A percentile compares a stretch with the other conserved stretches of the same genome.
These are phyloP conservation scores for Regulus satrapa DNA, from an alignment of 2,113 vertebrate genomes.

Conservation along the genomic window DNA sequence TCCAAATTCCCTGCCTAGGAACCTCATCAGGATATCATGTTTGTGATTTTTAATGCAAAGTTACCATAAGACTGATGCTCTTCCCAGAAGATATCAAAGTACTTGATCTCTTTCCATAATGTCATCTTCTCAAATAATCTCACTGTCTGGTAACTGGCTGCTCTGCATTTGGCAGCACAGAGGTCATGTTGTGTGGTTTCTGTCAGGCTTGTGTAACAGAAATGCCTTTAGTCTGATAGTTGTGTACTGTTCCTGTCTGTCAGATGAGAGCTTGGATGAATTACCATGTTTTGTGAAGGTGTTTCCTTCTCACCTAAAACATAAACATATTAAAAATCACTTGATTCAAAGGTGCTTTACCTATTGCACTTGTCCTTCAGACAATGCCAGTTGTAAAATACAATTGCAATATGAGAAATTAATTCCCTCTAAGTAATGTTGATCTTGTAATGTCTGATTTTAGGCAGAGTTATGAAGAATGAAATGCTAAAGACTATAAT, in stretches of 20 bases:
- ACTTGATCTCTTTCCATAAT: not conserved
- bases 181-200: not conserved
- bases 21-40: too few relatives aligned
- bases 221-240: not conserved
- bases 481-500: not conserved
- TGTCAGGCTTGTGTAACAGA: not conserved
- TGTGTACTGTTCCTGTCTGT: not conserved
- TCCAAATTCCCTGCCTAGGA: not conserved
- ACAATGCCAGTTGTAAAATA: not conserved
- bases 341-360: not conserved
- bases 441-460: not conserved
- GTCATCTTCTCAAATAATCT: not conserved
- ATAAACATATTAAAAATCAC: not conserved
- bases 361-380: not conserved
- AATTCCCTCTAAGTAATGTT: not conserved
- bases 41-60: not conserved
- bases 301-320: not conserved
- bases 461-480: not conserved
- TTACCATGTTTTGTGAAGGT: not conserved
- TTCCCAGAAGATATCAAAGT: not conserved
- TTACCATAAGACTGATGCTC: not conserved
- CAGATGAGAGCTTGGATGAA: not conserved
- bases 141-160: accelerated
- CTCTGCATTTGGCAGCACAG: not conserved
- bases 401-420: not conserved